Conservation (phyloP, 1,140 invertebrate species). For the Zaprionus taronus region DNA sequence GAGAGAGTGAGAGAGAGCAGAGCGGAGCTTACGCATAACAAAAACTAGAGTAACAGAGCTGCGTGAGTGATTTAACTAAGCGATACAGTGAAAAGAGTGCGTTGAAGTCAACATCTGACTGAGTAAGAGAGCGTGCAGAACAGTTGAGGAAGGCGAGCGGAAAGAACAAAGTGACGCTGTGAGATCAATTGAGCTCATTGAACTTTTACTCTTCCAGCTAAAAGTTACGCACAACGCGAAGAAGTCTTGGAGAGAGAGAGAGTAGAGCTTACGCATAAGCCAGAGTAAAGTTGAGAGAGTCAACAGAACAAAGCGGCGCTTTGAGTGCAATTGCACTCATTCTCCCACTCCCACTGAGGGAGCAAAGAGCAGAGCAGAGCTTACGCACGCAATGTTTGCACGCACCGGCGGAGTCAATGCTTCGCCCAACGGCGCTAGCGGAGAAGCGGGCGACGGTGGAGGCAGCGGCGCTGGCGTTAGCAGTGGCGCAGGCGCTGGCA, state of each 20-base stretch:
- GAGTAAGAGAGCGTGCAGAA: conserved; percentile 17
- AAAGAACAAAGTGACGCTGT: conserved; percentile 6
- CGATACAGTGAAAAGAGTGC: background rate
- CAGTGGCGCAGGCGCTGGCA: conserved; percentile 36
- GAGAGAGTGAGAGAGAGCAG: background rate
- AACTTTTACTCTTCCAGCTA: too few species aligned
- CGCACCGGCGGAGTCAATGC: conserved; percentile 44
- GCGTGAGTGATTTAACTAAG: background rate
- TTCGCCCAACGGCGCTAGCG: conserved; percentile 25
- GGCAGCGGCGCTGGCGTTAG: background rate
- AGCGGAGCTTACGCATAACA: background rate
- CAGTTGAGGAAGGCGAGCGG: conserved; percentile 30
- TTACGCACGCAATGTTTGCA: conserved; percentile 53
- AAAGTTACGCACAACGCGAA: too few species aligned
- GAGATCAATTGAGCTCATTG: background rate
- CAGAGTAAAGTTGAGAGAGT: conserved; percentile 42
- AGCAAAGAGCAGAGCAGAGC: background rate
- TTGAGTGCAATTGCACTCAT: conserved; percentile 20
- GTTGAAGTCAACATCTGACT: background rate
- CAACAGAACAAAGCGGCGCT: conserved; percentile 9
- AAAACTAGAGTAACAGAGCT: background rate
- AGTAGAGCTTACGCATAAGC: background rate
- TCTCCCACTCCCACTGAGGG: background rate
- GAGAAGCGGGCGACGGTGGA: background rate
- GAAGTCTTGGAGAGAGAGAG: conserved; percentile 8